These are phyloP conservation scores for Eretmochelys imbricata DNA, from an alignment of 2,113 vertebrate species.

Conservation along the genomic window DNA sequence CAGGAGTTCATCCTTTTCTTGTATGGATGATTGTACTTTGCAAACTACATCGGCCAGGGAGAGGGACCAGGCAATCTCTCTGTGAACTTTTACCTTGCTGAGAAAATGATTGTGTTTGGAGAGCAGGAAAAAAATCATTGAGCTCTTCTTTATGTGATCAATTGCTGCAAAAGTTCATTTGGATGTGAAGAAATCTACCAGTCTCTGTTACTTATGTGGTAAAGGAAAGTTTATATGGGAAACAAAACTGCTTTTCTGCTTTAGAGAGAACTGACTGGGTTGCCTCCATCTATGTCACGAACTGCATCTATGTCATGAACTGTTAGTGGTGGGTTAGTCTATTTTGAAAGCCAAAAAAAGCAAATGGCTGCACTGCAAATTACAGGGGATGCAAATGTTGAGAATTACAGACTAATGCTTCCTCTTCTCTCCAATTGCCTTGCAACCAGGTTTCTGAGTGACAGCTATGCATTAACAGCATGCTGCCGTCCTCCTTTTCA, in stretches of 20 bases:
- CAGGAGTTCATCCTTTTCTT: slow-evolving; percentile 15
- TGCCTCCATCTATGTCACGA: slow-evolving; percentile 53
- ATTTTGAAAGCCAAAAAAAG: slow-evolving; percentile 77
- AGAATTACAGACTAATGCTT: slow-evolving; percentile 80
- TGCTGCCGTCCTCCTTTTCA: slow-evolving; percentile 64
- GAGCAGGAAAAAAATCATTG: slow-evolving; percentile 48
- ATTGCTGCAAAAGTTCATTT: slow-evolving; percentile 75
- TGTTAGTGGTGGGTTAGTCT: slow-evolving; percentile 58
- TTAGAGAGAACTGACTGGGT: slow-evolving; percentile 40
- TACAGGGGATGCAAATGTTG: slow-evolving; percentile 80
- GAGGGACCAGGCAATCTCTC: not conserved
- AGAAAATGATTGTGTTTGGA: slow-evolving; percentile 22
- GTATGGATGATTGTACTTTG: not conserved
- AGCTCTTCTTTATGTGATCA: slow-evolving; percentile 71
- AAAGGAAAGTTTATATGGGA: slow-evolving; percentile 60
- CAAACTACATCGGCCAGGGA: slow-evolving; percentile 22
- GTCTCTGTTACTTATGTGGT: slow-evolving; percentile 63
- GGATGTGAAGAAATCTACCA: slow-evolving; percentile 73
- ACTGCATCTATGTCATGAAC: slow-evolving; percentile 35
- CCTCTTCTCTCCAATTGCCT: slow-evolving; percentile 67
- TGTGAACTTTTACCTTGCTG: slow-evolving; percentile 20
- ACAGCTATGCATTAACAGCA: slow-evolving; percentile 76
- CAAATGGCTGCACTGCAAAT: slow-evolving; percentile 76
- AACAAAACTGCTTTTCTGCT: slow-evolving; percentile 25
- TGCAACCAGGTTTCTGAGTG: slow-evolving; percentile 77